These are phyloP conservation scores for Protula sp. DNA, from an alignment of 2,888 invertebrate species.

Conservation along the genomic window DNA sequence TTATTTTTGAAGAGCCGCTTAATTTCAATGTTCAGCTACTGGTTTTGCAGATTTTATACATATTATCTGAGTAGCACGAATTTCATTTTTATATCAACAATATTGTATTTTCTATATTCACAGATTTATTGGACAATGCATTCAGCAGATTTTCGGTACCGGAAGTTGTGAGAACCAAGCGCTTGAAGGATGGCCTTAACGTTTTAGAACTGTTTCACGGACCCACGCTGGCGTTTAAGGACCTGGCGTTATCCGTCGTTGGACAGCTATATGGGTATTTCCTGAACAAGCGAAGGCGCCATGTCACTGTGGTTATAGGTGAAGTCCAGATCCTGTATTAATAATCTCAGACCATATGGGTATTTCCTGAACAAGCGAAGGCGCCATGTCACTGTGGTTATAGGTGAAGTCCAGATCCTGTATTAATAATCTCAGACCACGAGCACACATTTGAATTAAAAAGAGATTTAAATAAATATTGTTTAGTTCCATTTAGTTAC, in stretches of 20 bases:
- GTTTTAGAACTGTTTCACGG: slow-evolving; percentile 57
- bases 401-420: slow-evolving; percentile 43
- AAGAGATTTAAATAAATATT: too few species aligned
- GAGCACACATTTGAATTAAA: too few species aligned
- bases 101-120: too few species aligned
- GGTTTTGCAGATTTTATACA: too few species aligned
- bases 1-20: too few species aligned
- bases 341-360: too few species aligned
- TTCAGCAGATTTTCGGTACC: slow-evolving; percentile 11
- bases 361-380: slow-evolving; percentile 49
- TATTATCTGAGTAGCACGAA: too few species aligned
- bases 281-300: slow-evolving; percentile 42
- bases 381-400: slow-evolving; percentile 46
- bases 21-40: too few species aligned
- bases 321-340: too few species aligned
- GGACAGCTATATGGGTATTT: slow-evolving; percentile 53
- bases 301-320: slow-evolving; percentile 49
- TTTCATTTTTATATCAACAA: too few species aligned
- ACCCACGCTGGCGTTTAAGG: slow-evolving; percentile 56
- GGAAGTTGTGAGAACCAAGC: slow-evolving; percentile 34
- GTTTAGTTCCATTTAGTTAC: too few species aligned
- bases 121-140: slow-evolving; percentile 17
- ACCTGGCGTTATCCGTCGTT: slow-evolving; percentile 53
- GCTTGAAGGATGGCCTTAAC: slow-evolving; percentile 41
- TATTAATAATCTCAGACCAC: too few species aligned